Evolutionary conservation across 2,888 invertebrate genomes (phyloP).

Genomic region (Cephalotes varians): DNA sequence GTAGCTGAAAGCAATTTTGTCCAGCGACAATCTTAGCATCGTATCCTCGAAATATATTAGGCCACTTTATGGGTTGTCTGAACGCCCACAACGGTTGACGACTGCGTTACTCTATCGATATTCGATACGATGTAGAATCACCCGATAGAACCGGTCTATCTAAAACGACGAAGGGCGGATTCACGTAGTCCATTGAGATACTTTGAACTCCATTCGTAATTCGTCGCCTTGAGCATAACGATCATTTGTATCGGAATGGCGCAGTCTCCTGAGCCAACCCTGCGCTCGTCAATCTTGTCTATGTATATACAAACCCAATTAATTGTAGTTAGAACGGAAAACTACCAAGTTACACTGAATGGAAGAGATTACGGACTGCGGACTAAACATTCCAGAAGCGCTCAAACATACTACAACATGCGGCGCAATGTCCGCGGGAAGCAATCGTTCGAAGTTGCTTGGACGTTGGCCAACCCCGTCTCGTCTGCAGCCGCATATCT

Average conservation of each 20-base stretch:
- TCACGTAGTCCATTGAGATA: conserved; percentile 35
- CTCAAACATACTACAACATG: conserved; percentile 71
- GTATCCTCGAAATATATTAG: conserved; percentile 51
- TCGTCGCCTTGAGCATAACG: conserved; percentile 55
- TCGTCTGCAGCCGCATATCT: conserved; percentile 78
- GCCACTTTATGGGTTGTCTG: conserved; percentile 27
- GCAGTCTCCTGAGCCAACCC: conserved; percentile 8
- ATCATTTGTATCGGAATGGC: conserved; percentile 55
- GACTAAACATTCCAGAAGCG: conserved; percentile 75
- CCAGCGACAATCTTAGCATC: conserved; percentile 29
- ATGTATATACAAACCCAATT: conserved; percentile 76
- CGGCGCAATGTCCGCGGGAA: conserved; percentile 61
- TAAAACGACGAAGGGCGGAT: conserved; percentile 42
- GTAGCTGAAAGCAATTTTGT: conserved; percentile 45
- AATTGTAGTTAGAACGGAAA: conserved; percentile 67
- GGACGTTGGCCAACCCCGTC: conserved; percentile 80
- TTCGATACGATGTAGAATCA: conserved; percentile 68
- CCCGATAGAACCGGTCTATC: conserved; percentile 47
- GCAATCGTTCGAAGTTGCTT: conserved; percentile 83
- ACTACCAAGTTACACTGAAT: not conserved
- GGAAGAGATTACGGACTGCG: conserved; percentile 62
- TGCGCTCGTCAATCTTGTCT: conserved; percentile 56
- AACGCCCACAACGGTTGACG: conserved; percentile 46
- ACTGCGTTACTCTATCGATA: conserved; percentile 67
- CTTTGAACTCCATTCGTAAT: conserved; percentile 19